Evolutionary conservation across 2,888 invertebrate species (phyloP), one percentile per base, ranked within the genome.

Genomic region (Amblyteles armatorius): DNA sequence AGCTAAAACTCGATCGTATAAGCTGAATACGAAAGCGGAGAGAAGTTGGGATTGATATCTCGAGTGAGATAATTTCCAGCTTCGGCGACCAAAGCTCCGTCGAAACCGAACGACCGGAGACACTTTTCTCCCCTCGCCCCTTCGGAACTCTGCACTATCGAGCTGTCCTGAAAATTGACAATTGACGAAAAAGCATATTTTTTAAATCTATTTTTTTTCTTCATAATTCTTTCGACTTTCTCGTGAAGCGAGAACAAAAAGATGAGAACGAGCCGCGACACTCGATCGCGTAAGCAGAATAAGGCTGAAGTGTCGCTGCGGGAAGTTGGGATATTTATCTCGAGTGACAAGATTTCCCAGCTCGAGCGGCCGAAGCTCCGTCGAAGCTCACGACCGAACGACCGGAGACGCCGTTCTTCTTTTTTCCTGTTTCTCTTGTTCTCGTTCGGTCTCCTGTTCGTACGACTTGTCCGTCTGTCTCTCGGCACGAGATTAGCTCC

Each of bases 401-500:
- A 71, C 63, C 63, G 36, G 44, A 33, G 52, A 16, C 63, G 55
- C 73, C 73, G 63, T 78, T 82, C 74, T 81, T 81, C 67, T 83
- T 80, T 83, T 80, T 67, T 68, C 57, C 65, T n/a, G 13, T 44
- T 22, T 83, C 72, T 52, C 67, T 76, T 78, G 19, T 57, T 79
- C 50, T 82, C 55, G 50, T 63, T 81, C 55, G 50, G 79, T 81
- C 87, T 87, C 86, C 79, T 76, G 79, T 79, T 74, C 44, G 44
- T 44, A 40, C 44, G 67, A 19, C 22, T n/a, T 36, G 73, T 44
- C 44, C 44, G 40, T 60, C 29, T 60, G 26, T 60, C 76, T 79
- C 85, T 72, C 79, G 65, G 40, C 68, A 26, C 72, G 77, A 85
- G 85, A 82, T 85, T 82, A 85, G 82, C 76, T 85, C 65, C 72